Evolutionary conservation across 92 coral and sea anemone species (phyloP).

Genomic region (Scolanthus callimorphus): DNA sequence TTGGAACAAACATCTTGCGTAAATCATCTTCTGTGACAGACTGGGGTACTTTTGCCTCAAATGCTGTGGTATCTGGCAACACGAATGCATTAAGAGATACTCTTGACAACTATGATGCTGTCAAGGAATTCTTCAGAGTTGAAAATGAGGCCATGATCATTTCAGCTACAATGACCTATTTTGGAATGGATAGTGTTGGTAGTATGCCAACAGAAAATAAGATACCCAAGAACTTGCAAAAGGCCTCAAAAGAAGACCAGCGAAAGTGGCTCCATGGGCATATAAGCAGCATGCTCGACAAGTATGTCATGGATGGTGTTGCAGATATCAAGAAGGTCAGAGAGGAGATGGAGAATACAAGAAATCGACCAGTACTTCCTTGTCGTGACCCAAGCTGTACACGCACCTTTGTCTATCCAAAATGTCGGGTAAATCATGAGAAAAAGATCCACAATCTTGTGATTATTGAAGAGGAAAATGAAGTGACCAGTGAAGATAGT

Average conservation of each 20-base stretch:
- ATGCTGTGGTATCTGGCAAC: constrained; percentile 39
- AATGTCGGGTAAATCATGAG: constrained; percentile 31
- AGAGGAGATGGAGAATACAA: constrained; percentile 1
- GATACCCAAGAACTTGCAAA: not conserved
- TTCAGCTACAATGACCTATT: constrained; percentile 22
- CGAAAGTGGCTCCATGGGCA: constrained; percentile 36
- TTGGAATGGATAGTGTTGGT: constrained; percentile 20
- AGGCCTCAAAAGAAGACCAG: constrained; percentile 16
- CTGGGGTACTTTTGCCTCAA: constrained; percentile 32
- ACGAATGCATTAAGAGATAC: constrained; percentile 13
- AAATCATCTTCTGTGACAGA: constrained; percentile 33
- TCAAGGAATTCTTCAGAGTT: constrained; percentile 22
- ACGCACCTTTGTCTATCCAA: constrained; percentile 19
- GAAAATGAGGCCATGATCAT: constrained; percentile 27
- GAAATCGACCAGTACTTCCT: not conserved
- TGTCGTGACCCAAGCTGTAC: constrained; percentile 12
- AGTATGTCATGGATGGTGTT: constrained; percentile 32
- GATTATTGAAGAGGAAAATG: not conserved
- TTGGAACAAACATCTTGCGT: constrained; percentile 12
- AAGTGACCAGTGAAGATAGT: not conserved
- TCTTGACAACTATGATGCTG: constrained; percentile 24
- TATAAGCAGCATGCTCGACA: constrained; percentile 24
- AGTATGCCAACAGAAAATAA: constrained; percentile 2
- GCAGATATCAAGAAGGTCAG: constrained; percentile 5
- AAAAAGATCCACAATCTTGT: constrained; percentile 11